These are phyloP conservation scores for Herpetotheres cachinnans DNA, from an alignment of 2,113 vertebrate species.

Conservation along the genomic window DNA sequence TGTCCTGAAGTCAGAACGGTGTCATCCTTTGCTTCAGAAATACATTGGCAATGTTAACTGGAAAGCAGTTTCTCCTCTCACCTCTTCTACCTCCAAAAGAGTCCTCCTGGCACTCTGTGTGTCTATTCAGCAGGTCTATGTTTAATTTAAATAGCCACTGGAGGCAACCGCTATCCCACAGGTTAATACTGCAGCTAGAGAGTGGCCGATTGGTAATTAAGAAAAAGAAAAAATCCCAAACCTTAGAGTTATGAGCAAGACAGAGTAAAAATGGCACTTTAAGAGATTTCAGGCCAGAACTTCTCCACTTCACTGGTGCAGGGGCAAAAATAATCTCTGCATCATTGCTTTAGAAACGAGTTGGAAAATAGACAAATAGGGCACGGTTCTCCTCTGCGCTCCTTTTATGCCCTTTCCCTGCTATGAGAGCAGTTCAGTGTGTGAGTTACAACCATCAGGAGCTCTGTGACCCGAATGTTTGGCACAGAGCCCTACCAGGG, in stretches of 20 bases:
- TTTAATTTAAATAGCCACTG: conserved; percentile 29
- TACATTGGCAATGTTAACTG: not conserved
- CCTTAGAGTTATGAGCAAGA: not conserved
- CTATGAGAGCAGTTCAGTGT: not conserved
- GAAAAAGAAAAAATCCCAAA: not conserved
- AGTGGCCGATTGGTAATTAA: not conserved
- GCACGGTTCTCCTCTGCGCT: not conserved
- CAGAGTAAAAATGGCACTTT: not conserved
- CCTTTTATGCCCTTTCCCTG: not conserved
- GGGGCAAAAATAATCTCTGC: not conserved
- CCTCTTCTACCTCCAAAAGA: not conserved
- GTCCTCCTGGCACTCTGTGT: not conserved
- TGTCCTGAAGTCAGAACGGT: conserved; percentile 15
- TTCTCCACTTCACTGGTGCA: not conserved
- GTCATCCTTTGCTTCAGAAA: conserved; percentile 20
- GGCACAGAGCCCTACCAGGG: not conserved
- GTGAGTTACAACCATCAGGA: not conserved
- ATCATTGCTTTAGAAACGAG: not conserved
- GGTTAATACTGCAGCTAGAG: not conserved
- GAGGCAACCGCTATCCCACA: not conserved
- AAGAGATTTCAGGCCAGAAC: not conserved
- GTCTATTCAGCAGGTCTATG: not conserved
- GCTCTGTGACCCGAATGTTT: not conserved
- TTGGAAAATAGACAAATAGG: not conserved
- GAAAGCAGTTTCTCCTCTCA: not conserved